Conservation (phyloP, 64 coral and sea anemone species). For the Astreopora myriophthalma region DNA sequence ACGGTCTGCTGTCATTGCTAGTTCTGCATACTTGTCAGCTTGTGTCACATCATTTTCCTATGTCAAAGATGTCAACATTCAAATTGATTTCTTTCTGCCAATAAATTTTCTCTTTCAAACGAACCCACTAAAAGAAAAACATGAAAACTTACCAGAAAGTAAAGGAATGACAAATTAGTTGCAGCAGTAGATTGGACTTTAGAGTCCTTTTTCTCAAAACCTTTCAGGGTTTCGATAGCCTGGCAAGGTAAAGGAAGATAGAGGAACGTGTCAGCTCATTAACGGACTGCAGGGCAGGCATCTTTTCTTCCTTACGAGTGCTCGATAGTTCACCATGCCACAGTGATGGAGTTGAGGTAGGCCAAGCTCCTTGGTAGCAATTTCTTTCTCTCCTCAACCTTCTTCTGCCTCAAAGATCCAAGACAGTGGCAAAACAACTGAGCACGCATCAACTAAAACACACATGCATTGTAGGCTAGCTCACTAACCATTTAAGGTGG, state of each 20-base stretch:
- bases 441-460: no score
- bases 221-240: slow-evolving; percentile 96
- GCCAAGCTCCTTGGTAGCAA: no score
- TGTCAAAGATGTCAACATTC: background rate
- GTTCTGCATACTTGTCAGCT: slow-evolving; percentile 97
- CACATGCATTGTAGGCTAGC: no score
- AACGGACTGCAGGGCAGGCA: no score
- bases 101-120: background rate
- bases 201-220: slow-evolving; percentile 99
- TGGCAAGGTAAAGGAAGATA: background rate
- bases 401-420: no score
- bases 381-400: no score
- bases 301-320: no score
- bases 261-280: background rate
- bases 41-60: slow-evolving; percentile 92
- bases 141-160: slow-evolving; percentile 86
- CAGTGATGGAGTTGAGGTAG: no score
- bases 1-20: slow-evolving; percentile 92
- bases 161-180: slow-evolving; percentile 94
- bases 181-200: slow-evolving; percentile 98
- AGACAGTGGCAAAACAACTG: no score
- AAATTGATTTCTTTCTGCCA: background rate
- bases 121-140: background rate
- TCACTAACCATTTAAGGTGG: no score
- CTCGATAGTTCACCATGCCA: no score